Conservation (phyloP, 2,888 invertebrate genomes). For the Tiphia femorata region DNA sequence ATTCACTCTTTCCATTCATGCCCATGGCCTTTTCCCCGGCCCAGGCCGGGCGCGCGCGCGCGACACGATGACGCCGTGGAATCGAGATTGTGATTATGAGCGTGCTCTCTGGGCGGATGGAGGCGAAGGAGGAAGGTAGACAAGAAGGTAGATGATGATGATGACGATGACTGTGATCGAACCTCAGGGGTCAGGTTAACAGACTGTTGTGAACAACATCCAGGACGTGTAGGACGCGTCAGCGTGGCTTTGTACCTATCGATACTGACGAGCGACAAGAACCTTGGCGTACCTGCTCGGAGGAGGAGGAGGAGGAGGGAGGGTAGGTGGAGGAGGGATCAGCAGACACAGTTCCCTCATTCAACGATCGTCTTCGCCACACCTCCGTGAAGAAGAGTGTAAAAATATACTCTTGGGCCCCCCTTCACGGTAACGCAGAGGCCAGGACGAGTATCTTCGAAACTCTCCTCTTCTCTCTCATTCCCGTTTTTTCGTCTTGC, state of each 20-base stretch:
- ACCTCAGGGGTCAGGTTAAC: conserved; percentile 21
- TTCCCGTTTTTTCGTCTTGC: background rate
- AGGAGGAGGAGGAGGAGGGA: conserved; percentile 6
- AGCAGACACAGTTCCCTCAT: conserved; percentile 46
- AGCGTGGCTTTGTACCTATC: conserved; percentile 44
- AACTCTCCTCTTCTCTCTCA: background rate
- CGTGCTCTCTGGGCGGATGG: conserved; percentile 7
- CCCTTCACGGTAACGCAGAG: too few species aligned
- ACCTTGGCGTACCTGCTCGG: conserved; percentile 16
- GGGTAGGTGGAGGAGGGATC: conserved; percentile 18
- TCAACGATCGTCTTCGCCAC: conserved; percentile 38
- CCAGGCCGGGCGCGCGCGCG: conserved; percentile 26
- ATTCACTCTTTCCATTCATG: conserved; percentile 52
- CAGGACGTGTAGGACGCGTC: conserved; percentile 48
- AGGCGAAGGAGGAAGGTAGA: background rate
- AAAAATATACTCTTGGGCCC: conserved; percentile 1
- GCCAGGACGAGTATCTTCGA: too few species aligned
- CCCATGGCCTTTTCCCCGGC: conserved; percentile 37
- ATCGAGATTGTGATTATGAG: conserved; percentile 46
- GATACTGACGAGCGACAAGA: conserved; percentile 46
- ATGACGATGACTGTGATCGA: conserved; percentile 18
- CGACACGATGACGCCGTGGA: conserved; percentile 43
- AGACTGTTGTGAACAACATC: conserved; percentile 21
- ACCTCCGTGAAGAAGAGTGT: conserved; percentile 40
- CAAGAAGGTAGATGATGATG: background rate